These are phyloP conservation scores for Acanthosepion pharaonis DNA, from an alignment of 2,888 invertebrate genomes.

Conservation along the genomic window DNA sequence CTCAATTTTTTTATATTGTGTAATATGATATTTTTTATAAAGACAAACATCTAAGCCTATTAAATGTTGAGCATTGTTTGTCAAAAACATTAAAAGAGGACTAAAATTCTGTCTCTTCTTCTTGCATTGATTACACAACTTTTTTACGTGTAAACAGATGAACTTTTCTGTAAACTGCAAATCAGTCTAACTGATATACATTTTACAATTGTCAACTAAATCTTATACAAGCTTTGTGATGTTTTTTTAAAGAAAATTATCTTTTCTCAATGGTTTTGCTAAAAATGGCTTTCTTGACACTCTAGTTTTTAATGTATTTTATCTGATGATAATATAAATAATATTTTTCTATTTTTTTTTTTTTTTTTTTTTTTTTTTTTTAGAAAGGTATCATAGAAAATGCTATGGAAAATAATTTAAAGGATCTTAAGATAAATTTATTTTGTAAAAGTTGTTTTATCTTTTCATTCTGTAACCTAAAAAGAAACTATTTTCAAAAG, in stretches of 20 bases:
- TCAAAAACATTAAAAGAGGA: too few species aligned
- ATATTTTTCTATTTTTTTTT: not conserved
- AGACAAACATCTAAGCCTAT: too few species aligned
- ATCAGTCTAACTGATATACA: too few species aligned
- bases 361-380: too few species aligned
- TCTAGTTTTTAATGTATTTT: not conserved
- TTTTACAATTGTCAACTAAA: too few species aligned
- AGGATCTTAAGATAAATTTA: not conserved
- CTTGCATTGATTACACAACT: too few species aligned
- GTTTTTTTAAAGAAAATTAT: not conserved
- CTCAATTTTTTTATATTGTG: not conserved
- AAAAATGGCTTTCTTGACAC: not conserved
- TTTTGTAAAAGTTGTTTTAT: not conserved
- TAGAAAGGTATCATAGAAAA: not conserved
- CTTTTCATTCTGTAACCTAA: not conserved
- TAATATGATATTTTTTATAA: too few species aligned
- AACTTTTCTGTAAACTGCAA: too few species aligned
- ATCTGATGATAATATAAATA: not conserved
- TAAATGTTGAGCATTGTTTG: too few species aligned
- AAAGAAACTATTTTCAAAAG: not conserved
- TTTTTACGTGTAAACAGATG: too few species aligned
- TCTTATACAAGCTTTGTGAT: not conserved
- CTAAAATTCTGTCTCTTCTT: too few species aligned
- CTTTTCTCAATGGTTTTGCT: not conserved
- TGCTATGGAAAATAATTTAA: not conserved